Evolutionary conservation across 2,888 invertebrate genomes (phyloP), one percentile per base, ranked within the genome.

Genomic region (Ormyrus thymus): DNA sequence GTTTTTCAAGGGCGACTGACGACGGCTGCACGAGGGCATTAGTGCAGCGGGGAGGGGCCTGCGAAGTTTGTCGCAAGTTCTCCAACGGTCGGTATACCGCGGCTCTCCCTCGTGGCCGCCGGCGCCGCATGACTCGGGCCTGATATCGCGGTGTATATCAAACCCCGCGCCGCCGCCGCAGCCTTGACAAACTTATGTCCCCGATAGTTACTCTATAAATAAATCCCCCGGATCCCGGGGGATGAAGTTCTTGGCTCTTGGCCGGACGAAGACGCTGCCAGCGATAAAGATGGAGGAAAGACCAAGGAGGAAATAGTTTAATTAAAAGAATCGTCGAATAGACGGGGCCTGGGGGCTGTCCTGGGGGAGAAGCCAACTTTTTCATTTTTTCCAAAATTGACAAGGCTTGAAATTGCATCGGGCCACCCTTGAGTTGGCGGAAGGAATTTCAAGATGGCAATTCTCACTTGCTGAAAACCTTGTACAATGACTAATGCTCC

Each of bases 171-270:
- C 43, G n/a, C 11, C 43, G 10, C 15, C 55, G 79, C 78, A 73
- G 76, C 81, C 78, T 79, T 83, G 86, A 85, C 86, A 85, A 87
- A 88, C 87, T 88, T 86, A 85, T 84, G 87, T 86, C 87, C 83
- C 85, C 86, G 83, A 87, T 86, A 86, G 86, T 84, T 81, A 81
- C 82, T 86, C 84, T 81, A 86, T 86, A 88, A 88, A 88, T 88
- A 88, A 88, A 86, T 86, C 85, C 84, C 78, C 46, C 6, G 15
- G 9, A 46, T 48, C 74, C 58, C 58, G 11, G 46, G 68, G 11
- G 75, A 15, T 55, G 56, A 66, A 48, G 55, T 64, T 48, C 62
- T 48, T 15, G 48, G n/a, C 46, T 11, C 59, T 43, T 48, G 48
- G 6, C 58, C 59, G 56, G 62, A 62, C 46, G 62, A 6, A 0